Conservation (phyloP, 2,888 invertebrate genomes). For the Papilio gigon region DNA sequence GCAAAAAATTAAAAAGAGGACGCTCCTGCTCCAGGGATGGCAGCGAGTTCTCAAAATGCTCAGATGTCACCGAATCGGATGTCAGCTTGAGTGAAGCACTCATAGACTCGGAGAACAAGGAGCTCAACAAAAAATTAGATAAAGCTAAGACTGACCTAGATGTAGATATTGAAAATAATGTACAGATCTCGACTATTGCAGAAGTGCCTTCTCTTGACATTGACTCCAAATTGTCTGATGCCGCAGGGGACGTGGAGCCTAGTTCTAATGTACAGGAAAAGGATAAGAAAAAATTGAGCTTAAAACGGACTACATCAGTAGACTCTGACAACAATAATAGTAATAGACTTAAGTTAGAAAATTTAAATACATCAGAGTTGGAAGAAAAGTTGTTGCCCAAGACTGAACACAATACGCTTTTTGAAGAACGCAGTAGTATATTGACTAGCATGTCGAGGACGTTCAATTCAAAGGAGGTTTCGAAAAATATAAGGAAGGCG, state of each 20-base stretch:
- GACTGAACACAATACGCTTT: constrained; percentile 83
- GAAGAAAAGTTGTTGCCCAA: constrained; percentile 83
- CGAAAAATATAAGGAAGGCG: constrained; percentile 77
- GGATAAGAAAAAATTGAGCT: constrained; percentile 75
- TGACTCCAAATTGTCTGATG: constrained; percentile 73
- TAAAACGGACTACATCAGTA: constrained; percentile 80
- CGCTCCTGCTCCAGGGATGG: constrained; percentile 81
- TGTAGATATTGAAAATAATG: constrained; percentile 81
- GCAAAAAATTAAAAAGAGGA: constrained; percentile 74
- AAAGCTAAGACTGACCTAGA: constrained; percentile 82
- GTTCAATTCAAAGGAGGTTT: constrained; percentile 77
- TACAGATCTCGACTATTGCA: constrained; percentile 80
- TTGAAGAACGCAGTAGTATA: constrained; percentile 78
- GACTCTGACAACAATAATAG: constrained; percentile 82
- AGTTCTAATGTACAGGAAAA: constrained; percentile 68
- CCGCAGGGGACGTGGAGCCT: constrained; percentile 66
- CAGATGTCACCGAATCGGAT: constrained; percentile 84
- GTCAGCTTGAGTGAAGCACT: constrained; percentile 83
- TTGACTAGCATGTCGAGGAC: constrained; percentile 81
- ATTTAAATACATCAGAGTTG: constrained; percentile 78
- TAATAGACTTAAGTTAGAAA: constrained; percentile 77
- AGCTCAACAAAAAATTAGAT: constrained; percentile 80
- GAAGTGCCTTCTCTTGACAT: constrained; percentile 79
- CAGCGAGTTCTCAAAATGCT: constrained; percentile 84
- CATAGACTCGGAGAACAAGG: constrained; percentile 71